phyloP scores from a whole-genome alignment of 2,113 vertebrate species.

The Sturnira hondurensis region DNA sequence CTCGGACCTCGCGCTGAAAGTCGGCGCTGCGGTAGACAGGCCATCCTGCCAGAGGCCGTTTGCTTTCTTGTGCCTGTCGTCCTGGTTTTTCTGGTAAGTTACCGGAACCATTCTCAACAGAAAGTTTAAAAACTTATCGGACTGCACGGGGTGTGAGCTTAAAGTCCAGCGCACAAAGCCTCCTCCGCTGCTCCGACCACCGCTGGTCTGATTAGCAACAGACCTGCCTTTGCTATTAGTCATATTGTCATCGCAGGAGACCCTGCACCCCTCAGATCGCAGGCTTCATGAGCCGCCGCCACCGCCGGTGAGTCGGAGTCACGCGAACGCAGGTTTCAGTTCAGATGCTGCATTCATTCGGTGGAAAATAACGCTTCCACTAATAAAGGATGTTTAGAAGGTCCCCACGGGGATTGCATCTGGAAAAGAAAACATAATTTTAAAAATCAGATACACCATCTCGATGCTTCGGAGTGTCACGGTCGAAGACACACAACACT shows the following conservation, averaged over 20 bases:
- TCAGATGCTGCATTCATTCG: slow-evolving; percentile 43
- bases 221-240: slow-evolving; percentile 84
- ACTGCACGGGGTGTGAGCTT: slow-evolving; percentile 85
- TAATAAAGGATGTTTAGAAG: slow-evolving; percentile 60
- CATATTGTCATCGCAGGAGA: slow-evolving; percentile 81
- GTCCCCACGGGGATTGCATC: slow-evolving; percentile 59
- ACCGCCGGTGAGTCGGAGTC: slow-evolving; percentile 28
- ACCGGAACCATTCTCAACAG: slow-evolving; percentile 94
- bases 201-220: slow-evolving; percentile 73
- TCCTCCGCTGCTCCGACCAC: slow-evolving; percentile 71
- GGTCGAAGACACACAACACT: neutral
- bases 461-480: neutral
- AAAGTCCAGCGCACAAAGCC: slow-evolving; percentile 84
- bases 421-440: slow-evolving; percentile 62
- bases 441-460: neutral
- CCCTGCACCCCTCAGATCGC: slow-evolving; percentile 61
- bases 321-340: neutral
- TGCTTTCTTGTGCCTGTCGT: slow-evolving; percentile 90
- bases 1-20: slow-evolving; percentile 84
- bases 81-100: slow-evolving; percentile 91
- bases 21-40: slow-evolving; percentile 79
- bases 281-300: slow-evolving; percentile 6
- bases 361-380: slow-evolving; percentile 41
- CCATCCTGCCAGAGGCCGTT: slow-evolving; percentile 85
- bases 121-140: slow-evolving; percentile 86